phyloP scores from a whole-genome alignment of 2,797 vertebrate genomes.

The Malurus leucopterus region DNA sequence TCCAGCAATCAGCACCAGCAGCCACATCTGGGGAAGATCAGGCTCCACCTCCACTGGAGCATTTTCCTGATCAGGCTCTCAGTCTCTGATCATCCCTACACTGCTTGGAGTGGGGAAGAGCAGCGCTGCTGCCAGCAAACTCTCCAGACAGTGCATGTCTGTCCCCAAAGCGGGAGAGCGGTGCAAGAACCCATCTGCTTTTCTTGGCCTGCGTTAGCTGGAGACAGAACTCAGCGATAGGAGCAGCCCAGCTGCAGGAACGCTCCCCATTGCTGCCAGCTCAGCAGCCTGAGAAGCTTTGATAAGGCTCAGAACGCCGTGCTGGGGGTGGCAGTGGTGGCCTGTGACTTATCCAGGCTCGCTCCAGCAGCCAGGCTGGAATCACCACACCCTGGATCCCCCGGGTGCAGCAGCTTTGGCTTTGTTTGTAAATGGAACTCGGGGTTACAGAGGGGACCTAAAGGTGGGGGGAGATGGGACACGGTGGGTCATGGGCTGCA shows the following conservation, averaged over 20 bases:
- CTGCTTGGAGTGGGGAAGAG: not conserved
- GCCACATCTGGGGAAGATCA: not conserved
- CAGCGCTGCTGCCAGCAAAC: accelerated
- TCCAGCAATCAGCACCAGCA: not conserved
- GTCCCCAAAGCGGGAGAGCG: not conserved
- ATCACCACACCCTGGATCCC: not conserved
- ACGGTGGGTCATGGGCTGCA: accelerated
- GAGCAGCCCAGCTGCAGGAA: not conserved
- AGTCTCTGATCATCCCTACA: not conserved
- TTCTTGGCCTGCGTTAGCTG: not conserved
- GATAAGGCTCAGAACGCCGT: not conserved
- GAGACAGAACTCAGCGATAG: not conserved
- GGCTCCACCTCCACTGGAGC: not conserved
- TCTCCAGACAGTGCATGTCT: accelerated
- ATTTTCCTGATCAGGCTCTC: not conserved
- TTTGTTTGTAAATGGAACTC: not conserved
- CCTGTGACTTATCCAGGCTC: slow-evolving; percentile 16
- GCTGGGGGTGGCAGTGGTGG: not conserved
- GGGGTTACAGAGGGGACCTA: accelerated
- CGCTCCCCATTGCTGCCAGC: not conserved
- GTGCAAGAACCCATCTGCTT: not conserved
- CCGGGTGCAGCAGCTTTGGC: not conserved
- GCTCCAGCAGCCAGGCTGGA: not conserved
- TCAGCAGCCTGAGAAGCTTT: not conserved
- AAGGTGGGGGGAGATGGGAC: not conserved